A percentile compares a stretch with the other conserved stretches of the same genome.
Evolutionary conservation across 2,113 vertebrate species (phyloP).

Genomic region (Chunga burmeisteri): DNA sequence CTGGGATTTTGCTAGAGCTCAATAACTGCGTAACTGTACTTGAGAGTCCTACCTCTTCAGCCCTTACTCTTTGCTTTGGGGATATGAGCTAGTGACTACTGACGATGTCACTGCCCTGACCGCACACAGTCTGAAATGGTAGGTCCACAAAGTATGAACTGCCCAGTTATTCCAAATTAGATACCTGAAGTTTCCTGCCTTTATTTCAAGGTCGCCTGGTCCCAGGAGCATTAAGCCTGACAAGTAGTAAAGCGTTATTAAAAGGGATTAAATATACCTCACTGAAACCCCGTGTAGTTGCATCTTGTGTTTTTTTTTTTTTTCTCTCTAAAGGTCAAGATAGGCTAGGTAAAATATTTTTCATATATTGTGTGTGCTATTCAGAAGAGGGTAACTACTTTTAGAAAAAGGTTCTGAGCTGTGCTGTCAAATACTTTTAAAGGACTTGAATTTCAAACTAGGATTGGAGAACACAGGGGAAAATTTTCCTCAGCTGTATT

Average conservation of each 20-base stretch:
- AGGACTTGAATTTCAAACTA: background rate
- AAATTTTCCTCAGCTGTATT: background rate
- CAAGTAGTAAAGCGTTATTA: background rate
- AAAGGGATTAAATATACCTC: background rate
- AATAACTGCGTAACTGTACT: accelerated
- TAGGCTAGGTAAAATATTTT: background rate
- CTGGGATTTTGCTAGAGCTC: background rate
- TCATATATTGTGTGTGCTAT: background rate
- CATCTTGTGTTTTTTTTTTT: background rate
- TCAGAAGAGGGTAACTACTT: background rate
- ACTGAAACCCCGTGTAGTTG: background rate
- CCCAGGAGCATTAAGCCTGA: background rate
- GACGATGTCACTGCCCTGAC: background rate
- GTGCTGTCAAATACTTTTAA: background rate
- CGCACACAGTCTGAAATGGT: background rate
- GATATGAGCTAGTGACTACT: background rate
- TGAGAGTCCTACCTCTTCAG: background rate
- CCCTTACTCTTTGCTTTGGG: background rate
- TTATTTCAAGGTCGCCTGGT: background rate
- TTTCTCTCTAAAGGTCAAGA: background rate
- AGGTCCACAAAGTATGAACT: background rate
- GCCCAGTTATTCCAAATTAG: background rate
- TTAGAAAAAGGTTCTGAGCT: background rate
- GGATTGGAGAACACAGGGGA: background rate
- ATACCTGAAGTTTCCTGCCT: background rate